Conservation (phyloP, 2,888 invertebrate genomes). For the Synanthedon andrenaeformis region DNA sequence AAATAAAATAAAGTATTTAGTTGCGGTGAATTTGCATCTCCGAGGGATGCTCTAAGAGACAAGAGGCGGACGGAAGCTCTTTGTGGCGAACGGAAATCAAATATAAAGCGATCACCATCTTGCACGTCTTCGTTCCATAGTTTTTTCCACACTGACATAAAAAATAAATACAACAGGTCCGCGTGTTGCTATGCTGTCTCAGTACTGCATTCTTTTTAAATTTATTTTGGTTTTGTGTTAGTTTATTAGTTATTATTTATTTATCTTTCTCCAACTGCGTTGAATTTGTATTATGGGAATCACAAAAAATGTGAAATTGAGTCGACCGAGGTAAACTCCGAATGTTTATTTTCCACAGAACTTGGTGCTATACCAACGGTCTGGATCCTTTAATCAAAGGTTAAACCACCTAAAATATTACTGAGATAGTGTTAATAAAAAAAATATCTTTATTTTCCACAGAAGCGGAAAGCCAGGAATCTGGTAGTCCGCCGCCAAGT, state of each 20-base stretch:
- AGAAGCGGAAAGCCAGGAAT: constrained; percentile 65
- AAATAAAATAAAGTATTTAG: background rate
- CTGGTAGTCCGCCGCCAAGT: constrained; percentile 61
- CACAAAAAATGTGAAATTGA: too few species aligned
- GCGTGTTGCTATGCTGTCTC: background rate
- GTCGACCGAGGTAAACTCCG: too few species aligned
- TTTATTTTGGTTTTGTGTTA: too few species aligned
- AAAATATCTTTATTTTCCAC: background rate
- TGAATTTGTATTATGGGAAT: too few species aligned
- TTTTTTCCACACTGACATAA: constrained; percentile 13
- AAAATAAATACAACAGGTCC: constrained; percentile 16
- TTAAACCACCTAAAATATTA: too few species aligned
- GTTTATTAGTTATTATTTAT: too few species aligned
- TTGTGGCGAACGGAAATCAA: constrained; percentile 57
- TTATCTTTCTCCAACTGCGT: too few species aligned
- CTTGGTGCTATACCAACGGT: too few species aligned
- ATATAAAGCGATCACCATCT: constrained; percentile 55
- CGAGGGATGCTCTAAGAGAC: constrained; percentile 53
- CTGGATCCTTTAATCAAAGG: too few species aligned
- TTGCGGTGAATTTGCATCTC: constrained; percentile 49
- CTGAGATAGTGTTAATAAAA: too few species aligned
- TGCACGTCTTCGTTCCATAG: constrained; percentile 38
- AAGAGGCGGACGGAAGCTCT: constrained; percentile 61
- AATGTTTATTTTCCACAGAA: too few species aligned
- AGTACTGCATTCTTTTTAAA: background rate